These are phyloP conservation scores for Oenanthe oenanthe DNA, from an alignment of 2,113 vertebrate species.

Conservation along the genomic window DNA sequence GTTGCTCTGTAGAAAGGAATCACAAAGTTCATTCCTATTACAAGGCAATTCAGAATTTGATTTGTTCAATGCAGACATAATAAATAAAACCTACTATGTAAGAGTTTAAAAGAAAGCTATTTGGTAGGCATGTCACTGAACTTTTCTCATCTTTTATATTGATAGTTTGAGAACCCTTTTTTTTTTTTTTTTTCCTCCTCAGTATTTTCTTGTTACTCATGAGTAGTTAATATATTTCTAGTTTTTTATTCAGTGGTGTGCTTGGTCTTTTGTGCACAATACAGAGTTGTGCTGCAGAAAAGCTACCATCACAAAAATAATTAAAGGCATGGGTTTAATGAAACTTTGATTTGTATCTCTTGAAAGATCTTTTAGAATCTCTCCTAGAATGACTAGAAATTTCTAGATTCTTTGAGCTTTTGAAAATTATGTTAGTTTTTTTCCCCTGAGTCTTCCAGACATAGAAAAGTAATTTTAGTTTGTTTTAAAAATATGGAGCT, in stretches of 20 bases:
- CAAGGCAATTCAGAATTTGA: not conserved
- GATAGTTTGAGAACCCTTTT: not conserved
- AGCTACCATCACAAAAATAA: not conserved
- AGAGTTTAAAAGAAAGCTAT: not conserved
- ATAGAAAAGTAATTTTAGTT: not conserved
- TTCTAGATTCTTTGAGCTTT: not conserved
- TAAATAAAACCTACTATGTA: not conserved
- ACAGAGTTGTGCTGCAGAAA: not conserved
- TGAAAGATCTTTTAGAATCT: not conserved
- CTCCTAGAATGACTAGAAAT: not conserved
- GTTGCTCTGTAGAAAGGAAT: not conserved
- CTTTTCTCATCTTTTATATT: not conserved
- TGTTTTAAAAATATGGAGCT: not conserved
- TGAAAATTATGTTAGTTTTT: not conserved
- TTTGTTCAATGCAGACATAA: not conserved
- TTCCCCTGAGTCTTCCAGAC: not conserved
- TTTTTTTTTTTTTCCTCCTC: not conserved
- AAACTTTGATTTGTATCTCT: not conserved
- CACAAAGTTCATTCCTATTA: not conserved
- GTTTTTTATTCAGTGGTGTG: not conserved
- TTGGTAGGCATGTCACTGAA: not conserved
- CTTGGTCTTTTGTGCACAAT: not conserved
- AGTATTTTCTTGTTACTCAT: not conserved
- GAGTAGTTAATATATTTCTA: not conserved
- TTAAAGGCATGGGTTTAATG: not conserved